phyloP scores from a whole-genome alignment of 2,797 vertebrate genomes.

The Propithecus perrieri region DNA sequence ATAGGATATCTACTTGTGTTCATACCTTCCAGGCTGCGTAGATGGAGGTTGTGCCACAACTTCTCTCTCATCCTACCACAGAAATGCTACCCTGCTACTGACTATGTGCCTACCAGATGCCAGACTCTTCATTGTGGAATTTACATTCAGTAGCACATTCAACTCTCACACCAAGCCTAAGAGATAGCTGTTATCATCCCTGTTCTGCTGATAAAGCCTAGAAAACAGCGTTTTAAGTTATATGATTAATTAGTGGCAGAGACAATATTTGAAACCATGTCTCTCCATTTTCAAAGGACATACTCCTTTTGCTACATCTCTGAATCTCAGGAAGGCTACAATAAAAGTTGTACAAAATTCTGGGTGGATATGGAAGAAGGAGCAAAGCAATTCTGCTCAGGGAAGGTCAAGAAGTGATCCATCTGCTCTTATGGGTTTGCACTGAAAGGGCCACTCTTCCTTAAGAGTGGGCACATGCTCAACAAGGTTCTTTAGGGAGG shows the following conservation, averaged over 20 bases:
- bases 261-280: not conserved
- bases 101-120: not conserved
- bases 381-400: not conserved
- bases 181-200: not conserved
- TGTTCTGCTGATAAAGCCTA: not conserved
- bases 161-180: not conserved
- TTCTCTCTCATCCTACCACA: not conserved
- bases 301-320: not conserved
- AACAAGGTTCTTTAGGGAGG: conserved; percentile 11
- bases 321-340: not conserved
- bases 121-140: not conserved
- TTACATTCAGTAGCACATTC: not conserved
- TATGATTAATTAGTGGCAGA: not conserved
- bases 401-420: not conserved
- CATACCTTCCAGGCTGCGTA: not conserved
- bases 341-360: not conserved
- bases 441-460: not conserved
- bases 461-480: conserved; percentile 48
- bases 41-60: not conserved
- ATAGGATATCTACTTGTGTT: not conserved
- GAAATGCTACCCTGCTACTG: not conserved
- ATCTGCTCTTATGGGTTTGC: not conserved
- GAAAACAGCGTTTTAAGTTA: not conserved
- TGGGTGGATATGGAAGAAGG: not conserved
- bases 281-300: not conserved